phyloP scores from a whole-genome alignment of 2,797 vertebrate genomes.

The Coilia nasus region DNA sequence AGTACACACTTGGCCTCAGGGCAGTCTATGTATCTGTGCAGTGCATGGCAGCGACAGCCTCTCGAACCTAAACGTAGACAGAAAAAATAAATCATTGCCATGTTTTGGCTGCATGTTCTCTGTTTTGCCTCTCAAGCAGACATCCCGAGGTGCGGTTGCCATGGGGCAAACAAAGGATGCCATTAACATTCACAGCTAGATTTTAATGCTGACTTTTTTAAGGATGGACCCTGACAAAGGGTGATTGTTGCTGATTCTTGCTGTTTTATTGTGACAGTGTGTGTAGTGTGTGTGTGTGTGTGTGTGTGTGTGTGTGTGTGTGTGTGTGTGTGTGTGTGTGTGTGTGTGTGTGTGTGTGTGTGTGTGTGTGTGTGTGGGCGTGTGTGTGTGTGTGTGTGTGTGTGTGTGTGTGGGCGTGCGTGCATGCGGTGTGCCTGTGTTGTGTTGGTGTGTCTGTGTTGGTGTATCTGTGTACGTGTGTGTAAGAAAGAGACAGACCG shows the following conservation, averaged over 20 bases:
- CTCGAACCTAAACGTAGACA: conserved; percentile 20
- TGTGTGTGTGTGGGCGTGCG: conserved; percentile 18
- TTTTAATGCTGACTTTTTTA: conserved; percentile 28
- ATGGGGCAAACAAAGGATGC: conserved; percentile 16
- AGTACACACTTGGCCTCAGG: conserved; percentile 28
- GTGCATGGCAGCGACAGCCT: conserved; percentile 4
- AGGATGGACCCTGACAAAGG: conserved; percentile 23
- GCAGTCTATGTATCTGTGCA: not conserved
- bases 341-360: conserved; percentile 29
- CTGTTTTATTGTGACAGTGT: not conserved
- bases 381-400: conserved; percentile 29
- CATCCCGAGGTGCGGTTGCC: conserved; percentile 6
- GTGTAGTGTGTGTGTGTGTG: not conserved
- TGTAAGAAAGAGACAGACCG: too few species aligned
- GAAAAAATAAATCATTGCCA: conserved; percentile 30
- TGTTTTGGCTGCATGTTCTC: conserved; percentile 33
- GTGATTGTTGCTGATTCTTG: conserved; percentile 14
- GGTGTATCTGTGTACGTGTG: not conserved
- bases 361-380: not conserved
- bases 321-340: not conserved
- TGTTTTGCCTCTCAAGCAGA: conserved; percentile 7
- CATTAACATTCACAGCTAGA: conserved; percentile 41
- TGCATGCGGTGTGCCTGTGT: not conserved
- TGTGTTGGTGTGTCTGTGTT: not conserved
- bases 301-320: conserved; percentile 8